Conservation (phyloP, 1,140 invertebrate genomes). For the Pissodes strobi region DNA sequence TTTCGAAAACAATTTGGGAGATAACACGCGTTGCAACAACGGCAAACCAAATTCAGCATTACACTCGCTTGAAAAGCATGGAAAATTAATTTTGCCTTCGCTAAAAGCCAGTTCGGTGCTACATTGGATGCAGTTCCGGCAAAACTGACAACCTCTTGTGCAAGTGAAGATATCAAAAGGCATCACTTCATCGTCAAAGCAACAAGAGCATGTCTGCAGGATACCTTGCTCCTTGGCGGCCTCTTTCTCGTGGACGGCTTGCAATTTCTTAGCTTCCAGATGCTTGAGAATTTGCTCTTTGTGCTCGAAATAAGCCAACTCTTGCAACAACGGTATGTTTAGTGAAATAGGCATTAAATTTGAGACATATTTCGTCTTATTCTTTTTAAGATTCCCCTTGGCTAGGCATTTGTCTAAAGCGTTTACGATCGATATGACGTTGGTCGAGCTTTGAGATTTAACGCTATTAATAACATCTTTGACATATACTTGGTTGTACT, state of each 20-base stretch:
- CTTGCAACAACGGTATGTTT: constrained; percentile 58
- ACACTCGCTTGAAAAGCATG: constrained; percentile 56
- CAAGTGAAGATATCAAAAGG: constrained; percentile 62
- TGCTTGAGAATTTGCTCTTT: constrained; percentile 55
- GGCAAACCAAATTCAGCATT: constrained; percentile 56
- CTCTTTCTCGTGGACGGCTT: constrained; percentile 33
- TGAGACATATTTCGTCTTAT: background rate
- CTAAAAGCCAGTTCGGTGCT: constrained; percentile 60
- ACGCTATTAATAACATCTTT: constrained; percentile 26
- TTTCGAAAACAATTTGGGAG: constrained; percentile 59
- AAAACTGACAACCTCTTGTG: constrained; percentile 55
- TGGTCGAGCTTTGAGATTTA: constrained; percentile 40
- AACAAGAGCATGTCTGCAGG: constrained; percentile 60
- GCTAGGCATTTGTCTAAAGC: constrained; percentile 31
- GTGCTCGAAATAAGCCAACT: constrained; percentile 60
- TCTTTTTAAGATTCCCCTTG: background rate
- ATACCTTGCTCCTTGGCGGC: constrained; percentile 48
- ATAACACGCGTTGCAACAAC: constrained; percentile 22
- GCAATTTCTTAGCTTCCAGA: constrained; percentile 14
- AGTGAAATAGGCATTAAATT: constrained; percentile 28
- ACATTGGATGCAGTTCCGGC: constrained; percentile 61
- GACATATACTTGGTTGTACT: constrained; percentile 13
- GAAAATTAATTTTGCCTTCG: constrained; percentile 60
- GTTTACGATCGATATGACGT: constrained; percentile 24
- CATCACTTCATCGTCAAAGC: constrained; percentile 64